Evolutionary conservation across 2,888 invertebrate genomes (phyloP).

Genomic region (Dinocampus coccinellae): DNA sequence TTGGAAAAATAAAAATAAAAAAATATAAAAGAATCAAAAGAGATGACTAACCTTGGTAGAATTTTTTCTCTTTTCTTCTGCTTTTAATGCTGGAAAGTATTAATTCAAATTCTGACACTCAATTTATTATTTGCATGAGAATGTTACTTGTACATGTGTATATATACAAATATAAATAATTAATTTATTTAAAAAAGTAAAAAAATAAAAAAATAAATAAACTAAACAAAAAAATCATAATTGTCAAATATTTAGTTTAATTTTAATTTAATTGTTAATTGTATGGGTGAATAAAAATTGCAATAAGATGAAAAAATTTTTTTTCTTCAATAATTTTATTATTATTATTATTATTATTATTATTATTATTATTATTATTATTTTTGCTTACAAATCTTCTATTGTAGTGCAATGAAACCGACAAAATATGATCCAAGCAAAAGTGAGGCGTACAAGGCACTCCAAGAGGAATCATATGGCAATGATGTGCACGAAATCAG

Average conservation of each 20-base stretch:
- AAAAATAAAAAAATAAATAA: background rate
- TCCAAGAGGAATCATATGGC: constrained; percentile 84
- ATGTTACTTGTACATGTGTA: constrained; percentile 8
- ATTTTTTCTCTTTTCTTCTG: constrained; percentile 10
- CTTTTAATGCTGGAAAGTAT: constrained; percentile 22
- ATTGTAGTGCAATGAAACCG: constrained; percentile 56
- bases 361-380: background rate
- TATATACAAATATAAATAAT: background rate
- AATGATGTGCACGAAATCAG: constrained; percentile 79
- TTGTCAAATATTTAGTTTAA: background rate
- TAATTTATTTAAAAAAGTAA: background rate
- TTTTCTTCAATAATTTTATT: background rate
- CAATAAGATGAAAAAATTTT: background rate
- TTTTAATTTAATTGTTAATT: background rate
- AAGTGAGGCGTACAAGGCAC: constrained; percentile 89
- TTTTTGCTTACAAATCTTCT: constrained; percentile 50
- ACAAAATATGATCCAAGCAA: constrained; percentile 85
- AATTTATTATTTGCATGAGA: constrained; percentile 14
- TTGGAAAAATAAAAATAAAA: background rate
- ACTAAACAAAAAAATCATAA: background rate
- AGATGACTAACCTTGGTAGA: too few species aligned
- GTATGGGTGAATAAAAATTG: background rate
- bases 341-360: background rate
- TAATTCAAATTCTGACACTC: background rate
- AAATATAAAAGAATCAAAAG: too few species aligned